Percentiles rank a stretch among this genome's conserved stretches.
phyloP scores from a whole-genome alignment of 53 echinoderm and acorn worm genomes.

The Mesocentrotus franciscanus region DNA sequence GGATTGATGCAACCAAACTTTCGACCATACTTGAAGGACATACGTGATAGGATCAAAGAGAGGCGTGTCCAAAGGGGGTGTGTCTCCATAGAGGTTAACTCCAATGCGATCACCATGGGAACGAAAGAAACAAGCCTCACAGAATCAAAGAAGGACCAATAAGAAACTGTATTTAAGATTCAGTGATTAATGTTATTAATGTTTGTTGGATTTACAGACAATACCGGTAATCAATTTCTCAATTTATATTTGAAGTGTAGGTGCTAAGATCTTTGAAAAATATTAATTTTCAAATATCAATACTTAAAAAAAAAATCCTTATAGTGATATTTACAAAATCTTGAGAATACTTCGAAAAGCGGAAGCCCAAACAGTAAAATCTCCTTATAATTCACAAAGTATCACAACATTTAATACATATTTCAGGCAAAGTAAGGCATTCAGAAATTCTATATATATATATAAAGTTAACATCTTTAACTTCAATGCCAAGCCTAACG shows the following conservation, averaged over 20 bases:
- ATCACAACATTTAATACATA: too few species aligned
- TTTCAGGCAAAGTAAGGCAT: too few species aligned
- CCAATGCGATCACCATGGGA: slow-evolving; percentile 13
- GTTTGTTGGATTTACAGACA: not conserved
- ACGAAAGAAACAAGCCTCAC: slow-evolving; percentile 41
- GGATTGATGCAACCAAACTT: slow-evolving; percentile 53
- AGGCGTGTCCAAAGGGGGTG: not conserved
- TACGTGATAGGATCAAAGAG: not conserved
- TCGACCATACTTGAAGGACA: slow-evolving; percentile 38
- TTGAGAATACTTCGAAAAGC: too few species aligned
- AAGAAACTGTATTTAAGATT: not conserved
- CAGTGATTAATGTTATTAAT: not conserved
- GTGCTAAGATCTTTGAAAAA: too few species aligned
- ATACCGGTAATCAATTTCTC: not conserved
- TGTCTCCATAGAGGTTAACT: not conserved
- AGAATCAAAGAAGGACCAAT: slow-evolving; percentile 31
- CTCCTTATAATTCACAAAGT: too few species aligned
- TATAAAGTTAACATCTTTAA: too few species aligned
- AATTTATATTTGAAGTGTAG: not conserved
- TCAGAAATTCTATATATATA: too few species aligned
- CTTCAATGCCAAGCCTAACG: too few species aligned
- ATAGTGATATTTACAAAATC: not conserved
- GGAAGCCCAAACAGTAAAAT: too few species aligned
- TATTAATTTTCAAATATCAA: not conserved
- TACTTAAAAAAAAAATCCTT: too few species aligned